Evolutionary conservation across 2,797 vertebrate genomes (phyloP).

Genomic region (Buphagus erythrorhynchus): DNA sequence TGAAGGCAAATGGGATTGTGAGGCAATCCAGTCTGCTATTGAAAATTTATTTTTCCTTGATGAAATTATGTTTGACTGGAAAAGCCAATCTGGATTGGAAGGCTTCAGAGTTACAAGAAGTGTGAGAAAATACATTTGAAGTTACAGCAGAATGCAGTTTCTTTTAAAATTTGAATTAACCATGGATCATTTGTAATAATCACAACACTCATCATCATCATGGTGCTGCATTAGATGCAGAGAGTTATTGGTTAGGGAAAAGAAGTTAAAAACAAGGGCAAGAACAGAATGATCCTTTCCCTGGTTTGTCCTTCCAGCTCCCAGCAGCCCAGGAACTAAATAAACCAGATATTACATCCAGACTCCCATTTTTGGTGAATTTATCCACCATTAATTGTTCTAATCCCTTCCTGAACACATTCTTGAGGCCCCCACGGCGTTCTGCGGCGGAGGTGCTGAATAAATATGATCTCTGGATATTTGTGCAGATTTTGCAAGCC

Average conservation of each 20-base stretch:
- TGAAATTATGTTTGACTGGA: neutral
- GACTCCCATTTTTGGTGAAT: neutral
- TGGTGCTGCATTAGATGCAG: neutral
- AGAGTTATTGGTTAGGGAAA: neutral
- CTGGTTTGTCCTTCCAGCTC: neutral
- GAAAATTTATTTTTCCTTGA: neutral
- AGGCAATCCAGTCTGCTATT: neutral
- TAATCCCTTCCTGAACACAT: neutral
- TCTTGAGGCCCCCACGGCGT: neutral
- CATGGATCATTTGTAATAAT: neutral
- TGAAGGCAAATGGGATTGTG: neutral
- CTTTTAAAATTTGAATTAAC: neutral
- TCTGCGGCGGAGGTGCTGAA: neutral
- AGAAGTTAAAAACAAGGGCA: neutral
- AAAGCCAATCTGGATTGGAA: neutral
- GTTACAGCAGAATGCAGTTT: neutral
- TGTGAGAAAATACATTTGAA: neutral
- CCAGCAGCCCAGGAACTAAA: neutral
- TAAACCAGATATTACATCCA: neutral
- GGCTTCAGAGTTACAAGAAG: neutral
- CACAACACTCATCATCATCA: too few species aligned
- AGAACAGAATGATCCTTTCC: neutral
- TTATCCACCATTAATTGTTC: neutral
- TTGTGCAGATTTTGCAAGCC: constrained; percentile 43
- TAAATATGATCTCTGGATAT: neutral